A percentile compares a stretch with the other conserved stretches of the same genome.
Conservation (phyloP, 2,888 invertebrate genomes). For the Notodonta dromedarius region DNA sequence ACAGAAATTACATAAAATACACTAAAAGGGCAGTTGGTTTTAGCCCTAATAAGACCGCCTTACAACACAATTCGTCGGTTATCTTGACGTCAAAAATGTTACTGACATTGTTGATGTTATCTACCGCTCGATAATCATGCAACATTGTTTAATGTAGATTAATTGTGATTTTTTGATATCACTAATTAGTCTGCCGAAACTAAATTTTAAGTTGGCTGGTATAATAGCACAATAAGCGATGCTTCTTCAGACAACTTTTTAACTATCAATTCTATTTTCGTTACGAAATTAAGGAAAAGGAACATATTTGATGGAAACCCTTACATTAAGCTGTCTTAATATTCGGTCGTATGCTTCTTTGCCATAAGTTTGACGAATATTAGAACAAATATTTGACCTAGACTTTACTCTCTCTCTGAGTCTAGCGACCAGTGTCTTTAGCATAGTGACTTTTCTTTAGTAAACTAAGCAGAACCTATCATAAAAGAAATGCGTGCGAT, state of each 20-base stretch:
- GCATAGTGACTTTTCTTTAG: too few relatives aligned
- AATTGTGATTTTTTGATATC: background rate
- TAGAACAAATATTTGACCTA: too few relatives aligned
- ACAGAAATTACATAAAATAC: too few relatives aligned
- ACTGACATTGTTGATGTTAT: background rate
- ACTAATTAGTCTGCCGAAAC: background rate
- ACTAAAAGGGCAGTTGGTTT: too few relatives aligned
- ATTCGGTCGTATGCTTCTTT: too few relatives aligned
- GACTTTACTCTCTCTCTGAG: too few relatives aligned
- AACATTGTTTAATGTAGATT: background rate
- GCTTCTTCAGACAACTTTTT: too few relatives aligned
- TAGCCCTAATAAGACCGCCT: background rate
- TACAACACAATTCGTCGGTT: background rate
- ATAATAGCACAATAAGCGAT: background rate
- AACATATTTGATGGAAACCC: background rate
- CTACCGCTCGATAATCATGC: background rate
- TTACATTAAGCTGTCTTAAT: background rate
- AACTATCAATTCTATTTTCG: too few relatives aligned
- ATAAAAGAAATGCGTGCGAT: too few relatives aligned
- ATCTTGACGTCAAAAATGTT: background rate
- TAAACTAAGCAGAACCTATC: too few relatives aligned
- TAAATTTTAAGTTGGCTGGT: background rate
- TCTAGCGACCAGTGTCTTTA: too few relatives aligned
- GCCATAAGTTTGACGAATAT: too few relatives aligned
- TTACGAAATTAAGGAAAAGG: background rate